These are phyloP conservation scores for Sphaerodactylus townsendi DNA, from an alignment of 2,113 vertebrate species.

Conservation along the genomic window DNA sequence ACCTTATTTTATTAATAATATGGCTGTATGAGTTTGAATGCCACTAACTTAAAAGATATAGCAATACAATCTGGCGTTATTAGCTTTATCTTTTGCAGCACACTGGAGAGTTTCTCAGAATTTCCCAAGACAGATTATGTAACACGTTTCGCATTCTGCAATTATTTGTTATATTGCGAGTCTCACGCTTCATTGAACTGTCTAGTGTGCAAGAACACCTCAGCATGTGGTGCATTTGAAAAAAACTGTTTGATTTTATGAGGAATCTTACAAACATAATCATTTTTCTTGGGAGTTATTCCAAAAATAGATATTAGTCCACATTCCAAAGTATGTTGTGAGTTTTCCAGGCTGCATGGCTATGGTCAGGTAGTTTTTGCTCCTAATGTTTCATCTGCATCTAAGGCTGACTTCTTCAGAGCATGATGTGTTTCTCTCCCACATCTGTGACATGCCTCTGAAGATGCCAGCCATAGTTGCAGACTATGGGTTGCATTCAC, in stretches of 20 bases:
- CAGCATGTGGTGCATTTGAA: background rate
- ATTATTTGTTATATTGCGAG: background rate
- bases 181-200: background rate
- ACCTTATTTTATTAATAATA: background rate
- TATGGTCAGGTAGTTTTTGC: too few relatives aligned
- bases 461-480: too few relatives aligned
- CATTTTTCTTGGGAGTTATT: fast-evolving
- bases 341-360: too few relatives aligned
- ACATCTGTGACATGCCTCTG: too few relatives aligned
- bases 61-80: background rate
- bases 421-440: too few relatives aligned
- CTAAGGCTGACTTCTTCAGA: too few relatives aligned
- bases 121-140: background rate
- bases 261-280: constrained; percentile 1
- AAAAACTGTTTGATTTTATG: background rate
- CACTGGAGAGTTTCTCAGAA: background rate
- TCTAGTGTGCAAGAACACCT: background rate
- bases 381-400: too few relatives aligned
- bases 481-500: too few relatives aligned
- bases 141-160: background rate
- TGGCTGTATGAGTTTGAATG: background rate
- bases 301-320: background rate
- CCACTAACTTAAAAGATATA: background rate
- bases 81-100: fast-evolving
- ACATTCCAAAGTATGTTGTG: background rate